Percentiles rank a stretch among this genome's conserved stretches.
phyloP scores from a whole-genome alignment of 2,113 vertebrate species.

The Martes martes region DNA sequence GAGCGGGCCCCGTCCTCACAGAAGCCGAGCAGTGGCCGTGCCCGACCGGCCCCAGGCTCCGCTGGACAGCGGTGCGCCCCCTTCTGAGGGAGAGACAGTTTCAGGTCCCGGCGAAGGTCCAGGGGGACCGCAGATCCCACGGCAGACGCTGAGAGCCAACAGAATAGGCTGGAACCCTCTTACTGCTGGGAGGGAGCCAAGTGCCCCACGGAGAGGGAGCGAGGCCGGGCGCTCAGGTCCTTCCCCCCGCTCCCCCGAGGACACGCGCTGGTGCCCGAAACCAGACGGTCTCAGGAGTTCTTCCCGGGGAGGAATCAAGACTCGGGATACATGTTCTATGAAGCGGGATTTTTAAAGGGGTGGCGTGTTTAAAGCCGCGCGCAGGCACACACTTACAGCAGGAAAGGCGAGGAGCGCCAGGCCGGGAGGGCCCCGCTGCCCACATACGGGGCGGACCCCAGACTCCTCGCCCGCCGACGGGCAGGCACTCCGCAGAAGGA shows the following conservation, averaged over 20 bases:
- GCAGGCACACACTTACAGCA: background rate
- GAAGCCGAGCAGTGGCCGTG: accelerated
- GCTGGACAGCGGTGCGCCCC: accelerated
- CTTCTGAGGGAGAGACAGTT: background rate
- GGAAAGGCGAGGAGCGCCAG: background rate
- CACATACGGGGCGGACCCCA: accelerated
- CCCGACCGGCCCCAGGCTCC: background rate
- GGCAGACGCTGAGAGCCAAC: accelerated
- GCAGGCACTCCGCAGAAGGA: accelerated
- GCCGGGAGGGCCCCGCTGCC: accelerated
- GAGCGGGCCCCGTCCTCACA: accelerated
- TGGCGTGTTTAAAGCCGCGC: background rate
- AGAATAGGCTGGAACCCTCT: background rate
- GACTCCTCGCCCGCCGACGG: accelerated
- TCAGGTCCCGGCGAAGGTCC: accelerated
- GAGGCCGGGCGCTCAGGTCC: accelerated
- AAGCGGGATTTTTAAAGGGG: background rate
- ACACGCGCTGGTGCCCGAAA: accelerated
- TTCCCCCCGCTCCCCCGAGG: accelerated
- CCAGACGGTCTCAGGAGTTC: accelerated
- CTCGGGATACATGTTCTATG: no score
- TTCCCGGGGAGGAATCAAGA: no score
- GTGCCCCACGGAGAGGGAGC: no score
- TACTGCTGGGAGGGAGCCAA: background rate
- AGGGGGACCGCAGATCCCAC: accelerated